Evolutionary conservation across 2,113 vertebrate species (phyloP).

Genomic region (Pantherophis guttatus): DNA sequence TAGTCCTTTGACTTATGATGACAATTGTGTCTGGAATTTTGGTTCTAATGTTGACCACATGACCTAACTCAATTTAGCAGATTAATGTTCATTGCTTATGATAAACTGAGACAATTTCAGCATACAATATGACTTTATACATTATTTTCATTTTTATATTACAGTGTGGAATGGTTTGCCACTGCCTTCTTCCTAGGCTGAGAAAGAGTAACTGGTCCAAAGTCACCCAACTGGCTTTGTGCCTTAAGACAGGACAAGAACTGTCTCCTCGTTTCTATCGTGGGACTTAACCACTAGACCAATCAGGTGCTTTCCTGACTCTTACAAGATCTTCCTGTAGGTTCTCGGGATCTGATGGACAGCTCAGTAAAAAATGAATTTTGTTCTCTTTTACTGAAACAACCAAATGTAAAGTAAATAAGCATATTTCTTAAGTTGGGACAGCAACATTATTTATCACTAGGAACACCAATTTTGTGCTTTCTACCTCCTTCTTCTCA

Average conservation of each 20-base stretch:
- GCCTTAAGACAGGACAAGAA: not conserved
- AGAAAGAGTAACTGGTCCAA: not conserved
- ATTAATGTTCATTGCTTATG: not conserved
- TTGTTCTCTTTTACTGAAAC: not conserved
- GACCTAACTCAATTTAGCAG: not conserved
- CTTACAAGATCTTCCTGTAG: not conserved
- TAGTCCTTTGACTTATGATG: not conserved
- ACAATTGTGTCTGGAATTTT: not conserved
- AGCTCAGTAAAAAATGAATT: not conserved
- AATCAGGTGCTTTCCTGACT: not conserved
- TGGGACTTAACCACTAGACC: not conserved
- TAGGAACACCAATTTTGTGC: not conserved
- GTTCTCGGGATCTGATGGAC: not conserved
- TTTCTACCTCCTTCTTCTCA: not conserved
- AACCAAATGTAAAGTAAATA: not conserved
- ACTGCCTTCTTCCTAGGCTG: not conserved
- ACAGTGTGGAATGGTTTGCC: not conserved
- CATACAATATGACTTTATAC: not conserved
- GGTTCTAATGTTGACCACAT: not conserved
- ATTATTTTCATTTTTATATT: not conserved
- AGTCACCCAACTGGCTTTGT: not conserved
- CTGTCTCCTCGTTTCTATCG: not conserved
- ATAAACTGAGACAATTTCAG: not conserved
- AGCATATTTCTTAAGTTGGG: not conserved
- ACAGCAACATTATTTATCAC: not conserved